Percentiles rank a stretch among this genome's conserved stretches.
phyloP scores from a whole-genome alignment of 2,797 vertebrate genomes.

The Squalus acanthias region DNA sequence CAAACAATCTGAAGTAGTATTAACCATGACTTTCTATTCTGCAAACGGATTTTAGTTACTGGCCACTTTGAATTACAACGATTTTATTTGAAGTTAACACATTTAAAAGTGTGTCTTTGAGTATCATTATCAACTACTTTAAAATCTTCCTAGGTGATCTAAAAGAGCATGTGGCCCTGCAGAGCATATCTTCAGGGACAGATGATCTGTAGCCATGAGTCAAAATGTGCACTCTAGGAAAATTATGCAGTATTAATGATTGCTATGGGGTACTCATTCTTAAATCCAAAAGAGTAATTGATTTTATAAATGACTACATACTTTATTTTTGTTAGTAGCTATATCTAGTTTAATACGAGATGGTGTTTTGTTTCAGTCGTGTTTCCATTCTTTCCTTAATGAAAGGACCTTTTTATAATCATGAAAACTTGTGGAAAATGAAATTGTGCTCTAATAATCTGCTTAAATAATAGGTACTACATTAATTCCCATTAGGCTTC shows the following conservation, averaged over 20 bases:
- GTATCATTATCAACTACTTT: not conserved
- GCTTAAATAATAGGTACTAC: not conserved
- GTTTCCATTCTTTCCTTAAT: not conserved
- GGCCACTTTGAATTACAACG: not conserved
- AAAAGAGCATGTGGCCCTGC: not conserved
- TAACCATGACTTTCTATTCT: not conserved
- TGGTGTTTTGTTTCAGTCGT: not conserved
- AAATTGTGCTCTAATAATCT: not conserved
- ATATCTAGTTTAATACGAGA: not conserved
- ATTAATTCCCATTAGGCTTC: not conserved
- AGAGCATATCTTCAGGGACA: slow-evolving; percentile 20
- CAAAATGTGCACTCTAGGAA: not conserved
- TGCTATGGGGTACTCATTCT: not conserved
- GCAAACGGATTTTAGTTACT: not conserved
- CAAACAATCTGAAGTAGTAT: not conserved
- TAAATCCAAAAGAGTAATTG: not conserved
- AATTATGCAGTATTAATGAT: slow-evolving; percentile 23
- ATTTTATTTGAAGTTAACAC: not conserved
- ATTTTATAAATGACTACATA: not conserved
- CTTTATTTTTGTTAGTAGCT: not conserved
- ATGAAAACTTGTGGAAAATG: not conserved
- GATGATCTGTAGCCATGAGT: not conserved
- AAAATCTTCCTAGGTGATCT: not conserved
- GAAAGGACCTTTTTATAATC: not conserved
- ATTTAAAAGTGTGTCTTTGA: not conserved